Evolutionary conservation across 2,113 vertebrate genomes (phyloP).

Genomic region (Solea senegalensis): DNA sequence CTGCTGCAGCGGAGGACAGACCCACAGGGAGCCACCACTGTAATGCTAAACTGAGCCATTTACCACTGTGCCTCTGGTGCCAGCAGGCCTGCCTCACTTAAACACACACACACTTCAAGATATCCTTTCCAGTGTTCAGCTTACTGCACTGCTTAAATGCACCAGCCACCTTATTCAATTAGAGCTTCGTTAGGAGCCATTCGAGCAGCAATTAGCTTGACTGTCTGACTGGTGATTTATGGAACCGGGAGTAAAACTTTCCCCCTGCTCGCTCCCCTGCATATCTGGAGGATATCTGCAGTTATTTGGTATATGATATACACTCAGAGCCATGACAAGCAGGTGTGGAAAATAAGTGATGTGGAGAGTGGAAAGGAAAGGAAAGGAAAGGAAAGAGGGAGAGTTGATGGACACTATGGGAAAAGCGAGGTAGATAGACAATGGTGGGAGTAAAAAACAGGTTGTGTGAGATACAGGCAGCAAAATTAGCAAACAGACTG

Average conservation of each 20-base stretch:
- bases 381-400: conserved; percentile 30
- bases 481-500: neutral
- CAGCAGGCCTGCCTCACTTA: conserved; percentile 56
- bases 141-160: conserved; percentile 46
- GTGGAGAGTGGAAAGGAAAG: conserved; percentile 32
- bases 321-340: conserved; percentile 57
- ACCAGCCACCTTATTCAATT: conserved; percentile 67
- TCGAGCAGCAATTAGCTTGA: conserved; percentile 67
- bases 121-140: conserved; percentile 63
- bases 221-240: conserved; percentile 74
- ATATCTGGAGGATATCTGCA: conserved; percentile 60
- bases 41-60: conserved; percentile 73
- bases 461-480: conserved; percentile 1
- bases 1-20: conserved; percentile 63
- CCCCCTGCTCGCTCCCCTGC: conserved; percentile 36
- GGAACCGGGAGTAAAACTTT: conserved; percentile 33
- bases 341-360: conserved; percentile 64
- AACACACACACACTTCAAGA: conserved; percentile 44
- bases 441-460: conserved; percentile 20
- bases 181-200: conserved; percentile 60
- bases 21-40: conserved; percentile 71
- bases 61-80: conserved; percentile 64
- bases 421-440: conserved; percentile 30
- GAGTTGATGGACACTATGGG: conserved; percentile 37
- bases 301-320: conserved; percentile 61